phyloP scores from a whole-genome alignment of 2,797 vertebrate genomes.

The Schizothorax lantsangensis region DNA sequence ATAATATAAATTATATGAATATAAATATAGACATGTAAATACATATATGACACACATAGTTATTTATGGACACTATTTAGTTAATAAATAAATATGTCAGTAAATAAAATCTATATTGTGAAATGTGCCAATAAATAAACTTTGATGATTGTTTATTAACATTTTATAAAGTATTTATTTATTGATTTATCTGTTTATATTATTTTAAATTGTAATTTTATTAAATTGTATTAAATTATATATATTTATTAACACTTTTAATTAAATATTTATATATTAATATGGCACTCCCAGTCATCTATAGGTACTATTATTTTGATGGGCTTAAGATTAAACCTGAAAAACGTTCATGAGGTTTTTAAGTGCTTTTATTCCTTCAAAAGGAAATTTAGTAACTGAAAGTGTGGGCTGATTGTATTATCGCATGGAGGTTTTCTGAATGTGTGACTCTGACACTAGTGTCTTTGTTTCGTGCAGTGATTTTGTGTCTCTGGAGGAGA shows the following conservation, averaged over 20 bases:
- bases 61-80: neutral
- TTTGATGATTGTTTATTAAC: neutral
- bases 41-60: neutral
- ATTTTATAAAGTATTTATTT: neutral
- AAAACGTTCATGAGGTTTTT: neutral
- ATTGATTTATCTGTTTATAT: neutral
- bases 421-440: constrained; percentile 5
- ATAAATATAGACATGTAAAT: too few relatives aligned
- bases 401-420: constrained; percentile 13
- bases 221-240: neutral
- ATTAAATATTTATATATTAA: neutral
- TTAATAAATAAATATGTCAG: neutral
- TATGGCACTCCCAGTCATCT: neutral
- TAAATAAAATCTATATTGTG: neutral
- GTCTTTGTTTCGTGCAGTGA: constrained; percentile 75
- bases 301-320: neutral
- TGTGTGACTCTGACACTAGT: constrained; percentile 17
- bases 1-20: too few relatives aligned
- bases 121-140: neutral
- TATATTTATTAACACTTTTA: neutral
- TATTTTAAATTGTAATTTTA: neutral
- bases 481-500: constrained; percentile 86
- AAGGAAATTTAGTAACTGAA: neutral
- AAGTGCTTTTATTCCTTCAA: neutral
- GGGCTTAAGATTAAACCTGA: neutral